phyloP scores from a whole-genome alignment of 2,888 invertebrate genomes.

The Capitulum mitella region DNA sequence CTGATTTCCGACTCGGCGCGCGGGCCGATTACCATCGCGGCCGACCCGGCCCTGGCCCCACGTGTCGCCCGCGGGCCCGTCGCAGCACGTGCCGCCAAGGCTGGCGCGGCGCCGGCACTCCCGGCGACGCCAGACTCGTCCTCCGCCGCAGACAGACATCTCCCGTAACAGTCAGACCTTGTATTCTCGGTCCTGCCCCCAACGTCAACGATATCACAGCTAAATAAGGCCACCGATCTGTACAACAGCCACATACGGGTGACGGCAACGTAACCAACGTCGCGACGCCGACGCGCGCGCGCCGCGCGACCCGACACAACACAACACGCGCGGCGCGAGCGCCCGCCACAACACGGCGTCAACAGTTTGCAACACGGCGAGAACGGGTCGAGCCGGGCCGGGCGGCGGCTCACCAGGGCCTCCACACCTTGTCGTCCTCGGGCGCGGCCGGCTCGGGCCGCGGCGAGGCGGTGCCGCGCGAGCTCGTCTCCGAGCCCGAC shows the following conservation, averaged over 20 bases:
- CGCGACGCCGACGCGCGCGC: no score
- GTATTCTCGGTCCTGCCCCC: not conserved
- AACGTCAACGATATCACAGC: constrained; percentile 2
- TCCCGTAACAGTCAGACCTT: not conserved
- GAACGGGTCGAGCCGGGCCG: not conserved
- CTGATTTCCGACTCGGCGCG: not conserved
- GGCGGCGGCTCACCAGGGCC: not conserved
- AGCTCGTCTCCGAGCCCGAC: not conserved
- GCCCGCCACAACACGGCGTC: not conserved
- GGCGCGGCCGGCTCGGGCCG: not conserved
- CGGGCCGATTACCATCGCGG: not conserved
- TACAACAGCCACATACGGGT: not conserved
- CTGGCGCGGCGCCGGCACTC: no score
- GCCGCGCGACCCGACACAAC: no score
- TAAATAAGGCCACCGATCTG: constrained; percentile 5
- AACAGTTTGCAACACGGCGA: not conserved
- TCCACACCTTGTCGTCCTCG: constrained; percentile 5
- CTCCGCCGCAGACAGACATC: no score
- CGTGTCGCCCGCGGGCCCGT: no score
- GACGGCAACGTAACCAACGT: not conserved
- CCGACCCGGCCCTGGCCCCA: no score
- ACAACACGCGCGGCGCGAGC: not conserved
- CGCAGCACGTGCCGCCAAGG: no score
- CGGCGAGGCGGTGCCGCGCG: not conserved
- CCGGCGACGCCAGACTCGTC: no score